Conservation (phyloP, 2,888 invertebrate species). For the Chrysodeixis includens region DNA sequence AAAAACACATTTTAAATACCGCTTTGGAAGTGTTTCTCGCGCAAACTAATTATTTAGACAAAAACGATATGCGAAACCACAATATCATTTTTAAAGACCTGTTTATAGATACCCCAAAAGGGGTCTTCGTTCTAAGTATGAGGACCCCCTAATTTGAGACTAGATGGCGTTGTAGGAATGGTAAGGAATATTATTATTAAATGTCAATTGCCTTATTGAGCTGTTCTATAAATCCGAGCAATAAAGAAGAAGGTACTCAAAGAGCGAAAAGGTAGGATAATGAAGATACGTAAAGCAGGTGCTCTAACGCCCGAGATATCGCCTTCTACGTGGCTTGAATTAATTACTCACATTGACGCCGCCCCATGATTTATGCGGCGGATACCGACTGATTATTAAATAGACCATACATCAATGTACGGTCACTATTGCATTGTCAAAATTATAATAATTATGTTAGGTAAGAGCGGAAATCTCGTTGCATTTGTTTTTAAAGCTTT, state of each 20-base stretch:
- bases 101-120: too few relatives aligned
- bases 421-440: slow-evolving; percentile 30
- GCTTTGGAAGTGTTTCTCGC: too few relatives aligned
- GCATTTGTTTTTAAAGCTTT: background rate
- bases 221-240: too few relatives aligned
- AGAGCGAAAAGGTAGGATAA: slow-evolving; percentile 23
- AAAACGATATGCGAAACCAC: too few relatives aligned
- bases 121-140: too few relatives aligned
- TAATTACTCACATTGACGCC: slow-evolving; percentile 61
- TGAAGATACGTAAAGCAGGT: slow-evolving; percentile 41
- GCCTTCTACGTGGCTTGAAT: slow-evolving; percentile 59
- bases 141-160: too few relatives aligned
- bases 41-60: too few relatives aligned
- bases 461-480: background rate
- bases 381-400: slow-evolving; percentile 64
- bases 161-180: too few relatives aligned
- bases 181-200: too few relatives aligned
- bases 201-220: too few relatives aligned
- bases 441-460: background rate
- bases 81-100: too few relatives aligned
- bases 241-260: background rate
- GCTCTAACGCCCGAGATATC: slow-evolving; percentile 44
- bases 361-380: slow-evolving; percentile 56
- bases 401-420: slow-evolving; percentile 50
- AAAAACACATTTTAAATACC: too few relatives aligned